Conservation (phyloP, 1,140 invertebrate genomes). For the Prorops nasuta region DNA sequence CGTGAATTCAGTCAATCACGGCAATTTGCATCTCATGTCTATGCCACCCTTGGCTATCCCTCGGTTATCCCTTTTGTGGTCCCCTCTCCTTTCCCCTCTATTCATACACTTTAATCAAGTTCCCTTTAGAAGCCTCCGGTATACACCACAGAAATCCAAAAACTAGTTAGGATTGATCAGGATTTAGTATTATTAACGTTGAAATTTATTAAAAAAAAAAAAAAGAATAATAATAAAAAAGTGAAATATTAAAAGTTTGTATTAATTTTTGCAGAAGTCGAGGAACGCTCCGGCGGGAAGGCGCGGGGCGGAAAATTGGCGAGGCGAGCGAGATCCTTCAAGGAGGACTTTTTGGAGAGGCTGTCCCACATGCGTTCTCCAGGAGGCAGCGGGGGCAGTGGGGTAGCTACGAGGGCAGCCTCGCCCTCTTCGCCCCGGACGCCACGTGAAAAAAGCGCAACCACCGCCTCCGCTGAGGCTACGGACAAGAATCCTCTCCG, state of each 20-base stretch:
- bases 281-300: conserved; percentile 49
- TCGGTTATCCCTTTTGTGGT: neutral
- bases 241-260: too few relatives aligned
- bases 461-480: conserved; percentile 16
- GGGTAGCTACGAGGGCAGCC: conserved; percentile 42
- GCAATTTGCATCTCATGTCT: conserved; percentile 39
- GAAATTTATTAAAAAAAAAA: too few relatives aligned
- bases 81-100: neutral
- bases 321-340: conserved; percentile 81
- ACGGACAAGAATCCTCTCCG: conserved; percentile 54
- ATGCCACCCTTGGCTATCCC: conserved; percentile 2
- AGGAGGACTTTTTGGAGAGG: conserved; percentile 87
- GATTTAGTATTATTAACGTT: too few relatives aligned
- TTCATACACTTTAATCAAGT: too few relatives aligned
- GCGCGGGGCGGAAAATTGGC: conserved; percentile 76
- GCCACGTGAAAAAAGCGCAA: conserved; percentile 40
- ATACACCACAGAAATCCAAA: too few relatives aligned
- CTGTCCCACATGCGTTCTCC: conserved; percentile 82
- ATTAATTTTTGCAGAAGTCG: conserved; percentile 43
- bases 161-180: too few relatives aligned
- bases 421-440: conserved; percentile 53
- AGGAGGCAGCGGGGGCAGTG: conserved; percentile 31
- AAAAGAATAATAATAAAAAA: too few relatives aligned
- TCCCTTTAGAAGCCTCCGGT: too few relatives aligned
- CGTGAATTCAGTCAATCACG: conserved; percentile 39